Conservation (phyloP, 2,113 vertebrate genomes). For the Oncorhynchus gorbuscha region DNA sequence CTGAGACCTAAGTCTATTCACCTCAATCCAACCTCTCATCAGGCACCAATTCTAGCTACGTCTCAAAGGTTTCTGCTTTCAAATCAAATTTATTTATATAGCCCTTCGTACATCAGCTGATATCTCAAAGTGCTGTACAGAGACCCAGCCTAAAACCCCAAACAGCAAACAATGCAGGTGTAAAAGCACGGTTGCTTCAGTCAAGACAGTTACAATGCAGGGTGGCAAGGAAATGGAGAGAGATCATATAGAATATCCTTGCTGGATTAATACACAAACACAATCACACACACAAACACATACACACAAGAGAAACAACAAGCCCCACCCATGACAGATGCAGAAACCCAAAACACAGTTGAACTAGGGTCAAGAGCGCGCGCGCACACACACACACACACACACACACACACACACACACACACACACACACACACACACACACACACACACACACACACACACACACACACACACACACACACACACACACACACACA, state of each 20-base stretch:
- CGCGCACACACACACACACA: constrained; percentile 8
- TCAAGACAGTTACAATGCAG: neutral
- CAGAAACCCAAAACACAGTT: constrained; percentile 9
- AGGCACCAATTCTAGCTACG: too few relatives aligned
- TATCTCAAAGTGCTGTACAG: too few relatives aligned
- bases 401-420: constrained; percentile 10
- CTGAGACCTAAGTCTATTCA: too few relatives aligned
- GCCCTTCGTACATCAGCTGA: too few relatives aligned
- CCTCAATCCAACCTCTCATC: too few relatives aligned
- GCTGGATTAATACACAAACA: neutral
- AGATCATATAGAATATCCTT: neutral
- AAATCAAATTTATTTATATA: too few relatives aligned
- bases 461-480: constrained; percentile 1
- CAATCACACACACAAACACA: neutral
- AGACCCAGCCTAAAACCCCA: too few relatives aligned
- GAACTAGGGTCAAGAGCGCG: constrained; percentile 7
- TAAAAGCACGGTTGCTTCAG: too few relatives aligned
- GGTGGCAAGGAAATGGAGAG: neutral
- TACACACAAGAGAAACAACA: neutral
- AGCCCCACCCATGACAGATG: neutral
- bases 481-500: constrained; percentile 12
- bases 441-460: constrained; percentile 13
- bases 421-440: neutral
- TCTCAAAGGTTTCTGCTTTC: too few relatives aligned
- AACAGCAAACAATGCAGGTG: too few relatives aligned